A percentile compares a stretch with the other conserved stretches of the same genome.
These are phyloP conservation scores for Tetranychus cinnabarinus DNA, from an alignment of 1,140 invertebrate species.

Conservation along the genomic window DNA sequence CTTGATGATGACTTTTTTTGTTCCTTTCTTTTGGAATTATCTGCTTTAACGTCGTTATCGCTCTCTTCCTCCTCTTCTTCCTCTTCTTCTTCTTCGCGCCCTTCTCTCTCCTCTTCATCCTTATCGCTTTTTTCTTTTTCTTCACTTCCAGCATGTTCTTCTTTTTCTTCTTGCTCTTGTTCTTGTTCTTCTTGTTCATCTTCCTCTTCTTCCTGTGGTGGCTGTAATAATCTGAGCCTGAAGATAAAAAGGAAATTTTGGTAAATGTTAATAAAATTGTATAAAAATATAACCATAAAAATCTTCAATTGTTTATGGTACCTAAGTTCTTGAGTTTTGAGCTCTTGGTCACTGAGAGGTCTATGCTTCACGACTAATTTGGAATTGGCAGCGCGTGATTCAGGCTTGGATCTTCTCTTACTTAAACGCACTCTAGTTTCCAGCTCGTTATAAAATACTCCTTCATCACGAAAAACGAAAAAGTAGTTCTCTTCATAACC, in stretches of 20 bases:
- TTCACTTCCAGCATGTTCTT: constrained; percentile 2
- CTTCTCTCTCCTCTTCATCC: constrained; percentile 17
- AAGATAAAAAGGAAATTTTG: too few species aligned
- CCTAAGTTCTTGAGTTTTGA: constrained; percentile 40
- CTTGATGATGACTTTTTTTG: not conserved
- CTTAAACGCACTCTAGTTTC: constrained; percentile 79
- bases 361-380: constrained; percentile 69
- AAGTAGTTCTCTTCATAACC: constrained; percentile 98
- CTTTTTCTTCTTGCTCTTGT: not conserved
- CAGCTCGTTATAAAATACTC: constrained; percentile 86
- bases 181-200: constrained; percentile 14
- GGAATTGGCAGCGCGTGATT: constrained; percentile 39
- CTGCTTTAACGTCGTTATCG: not conserved
- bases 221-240: not conserved
- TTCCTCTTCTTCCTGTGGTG: not conserved
- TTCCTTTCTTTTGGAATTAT: not conserved
- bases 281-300: too few species aligned
- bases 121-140: constrained; percentile 12
- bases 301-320: too few species aligned
- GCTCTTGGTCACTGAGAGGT: constrained; percentile 57
- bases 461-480: constrained; percentile 65
- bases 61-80: constrained; percentile 12
- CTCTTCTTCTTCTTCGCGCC: constrained; percentile 18
- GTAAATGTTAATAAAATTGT: too few species aligned
- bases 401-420: constrained; percentile 53